Base-by-base conservation (phyloP, 2,797 vertebrate species). In the Nothura maculosa region DNA sequence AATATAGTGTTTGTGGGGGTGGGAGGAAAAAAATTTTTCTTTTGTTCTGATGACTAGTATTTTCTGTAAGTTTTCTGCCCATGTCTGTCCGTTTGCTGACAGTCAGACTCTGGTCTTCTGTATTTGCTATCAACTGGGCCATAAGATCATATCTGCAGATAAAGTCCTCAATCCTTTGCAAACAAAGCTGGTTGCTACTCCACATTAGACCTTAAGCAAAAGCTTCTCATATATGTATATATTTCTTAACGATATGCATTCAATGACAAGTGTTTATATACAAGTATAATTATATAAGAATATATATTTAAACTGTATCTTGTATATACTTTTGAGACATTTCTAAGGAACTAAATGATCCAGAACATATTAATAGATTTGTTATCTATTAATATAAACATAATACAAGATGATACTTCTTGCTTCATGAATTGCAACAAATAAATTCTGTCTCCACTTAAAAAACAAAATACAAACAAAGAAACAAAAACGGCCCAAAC, bases 41-140 rank as follows among this genome's bases (percentile, higher is more conserved):
- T 84, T 93, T 95, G 78, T 87, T 92, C 52, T 81, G 27, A 14
- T 77, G 32, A 77, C 22, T 5, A 1, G 15, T 34, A 68, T 89
- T 82, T 92, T 85, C 76, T 87, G 12, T 64, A 80, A 43, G 5
- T 74, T 92, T 96, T 77, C 70, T 91, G 21, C 24, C 55, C 3
- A 0, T 78, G 67, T 4, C 50, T 86, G 27, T 48, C 62, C 63
- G 66, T 24, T 60, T 84, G 63, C 40, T 81, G 36, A 40, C 18
- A 42, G 40, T 77, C 45, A 74, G 80, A 38, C 20, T 74, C 10
- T 55, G 7, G 12, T 36, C 22, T 76, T 74, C 32, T 42, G 6
- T 57, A 34, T 61, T 70, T 68, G n/a, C 28, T 67, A 10, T 74
- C 52, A 85, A 40, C 19, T 25, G 36, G 74, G 21, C 22, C 0